Conservation (phyloP, 2,888 invertebrate genomes). For the Ethmia dodecea region DNA sequence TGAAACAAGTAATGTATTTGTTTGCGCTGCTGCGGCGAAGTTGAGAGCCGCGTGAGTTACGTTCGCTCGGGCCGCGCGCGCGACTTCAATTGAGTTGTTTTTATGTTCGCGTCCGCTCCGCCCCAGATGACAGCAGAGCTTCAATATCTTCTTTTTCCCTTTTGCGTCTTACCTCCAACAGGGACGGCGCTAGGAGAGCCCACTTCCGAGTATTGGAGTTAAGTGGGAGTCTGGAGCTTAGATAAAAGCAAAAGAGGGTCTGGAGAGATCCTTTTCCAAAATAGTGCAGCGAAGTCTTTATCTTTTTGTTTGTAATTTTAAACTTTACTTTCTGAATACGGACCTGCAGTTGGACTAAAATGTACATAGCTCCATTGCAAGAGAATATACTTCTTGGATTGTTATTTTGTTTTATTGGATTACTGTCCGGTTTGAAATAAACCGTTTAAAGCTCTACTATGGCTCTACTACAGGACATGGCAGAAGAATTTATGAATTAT, state of each 20-base stretch:
- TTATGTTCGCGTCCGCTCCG: conserved; percentile 33
- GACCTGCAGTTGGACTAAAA: no score
- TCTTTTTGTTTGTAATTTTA: no score
- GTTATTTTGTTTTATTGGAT: conserved; percentile 54
- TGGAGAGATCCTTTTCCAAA: no score
- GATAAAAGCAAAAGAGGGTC: no score
- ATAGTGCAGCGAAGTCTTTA: no score
- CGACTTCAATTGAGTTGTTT: conserved; percentile 42
- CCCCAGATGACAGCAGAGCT: conserved; percentile 63
- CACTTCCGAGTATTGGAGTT: no score
- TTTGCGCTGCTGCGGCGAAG: conserved; percentile 23
- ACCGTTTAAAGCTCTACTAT: conserved; percentile 41
- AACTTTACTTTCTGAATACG: no score
- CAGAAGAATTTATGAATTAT: no score
- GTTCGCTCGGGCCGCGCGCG: conserved; percentile 47
- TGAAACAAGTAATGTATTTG: conserved; percentile 18
- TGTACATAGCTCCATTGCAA: conserved; percentile 34
- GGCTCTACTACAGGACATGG: conserved; percentile 29
- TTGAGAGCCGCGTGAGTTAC: conserved; percentile 18
- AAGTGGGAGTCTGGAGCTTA: no score
- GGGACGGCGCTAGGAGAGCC: not conserved
- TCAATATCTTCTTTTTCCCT: conserved; percentile 26
- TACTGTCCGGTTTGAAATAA: conserved; percentile 41
- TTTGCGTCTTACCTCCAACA: conserved; percentile 21
- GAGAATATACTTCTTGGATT: conserved; percentile 62